Evolutionary conservation across 2,797 vertebrate species (phyloP), one percentile per base, ranked within the genome.

Genomic region (Brachymystax lenok): DNA sequence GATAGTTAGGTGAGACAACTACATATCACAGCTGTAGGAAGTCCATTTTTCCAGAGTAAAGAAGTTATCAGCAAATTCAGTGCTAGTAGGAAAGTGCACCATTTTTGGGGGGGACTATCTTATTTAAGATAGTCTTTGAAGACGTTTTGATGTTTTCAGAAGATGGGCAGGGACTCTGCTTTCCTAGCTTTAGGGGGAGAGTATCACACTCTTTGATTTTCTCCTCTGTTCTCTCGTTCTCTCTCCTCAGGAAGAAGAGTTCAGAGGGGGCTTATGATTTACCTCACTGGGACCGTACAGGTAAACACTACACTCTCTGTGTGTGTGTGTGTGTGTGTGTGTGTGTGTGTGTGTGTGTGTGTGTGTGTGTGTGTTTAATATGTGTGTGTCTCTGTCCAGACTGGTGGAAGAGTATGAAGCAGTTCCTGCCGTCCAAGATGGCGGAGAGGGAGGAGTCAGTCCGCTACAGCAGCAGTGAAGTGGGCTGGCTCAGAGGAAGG

Each of bases 361-460:
- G 28, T 35, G 30, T 30, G 30, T 30, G 5, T 35, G 33, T 33
- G 35, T 40, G 40, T 46, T 46, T 46, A 46, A 46, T 46, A 10
- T 46, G 40, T 46, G 35, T 46, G 40, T 46, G 40, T 46, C 2
- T 46, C 40, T 77, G 24, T 83, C 61, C 86, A 99, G 98, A 97
- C 46, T 99, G 98, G 97, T 99, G 98, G 98, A 99, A 99, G 89
- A 97, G 95, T 88, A 96, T 99, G 98, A 99, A 99, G 93, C 98
- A 98, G 90, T 95, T 99, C 89, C 83, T 99, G 79, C 98, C 97
- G 0, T 95, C 94, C 67, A 99, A 97, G 86, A 93, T 97, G 74
- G 83, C 92, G 81, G 97, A 99, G 78, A 92, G 93, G 0, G 98
- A 98, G 56, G 97, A 98, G 63, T 93, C 95, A 0, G 96, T 97